Conservation (phyloP, 2,113 vertebrate species). For the Ellobius talpinus region DNA sequence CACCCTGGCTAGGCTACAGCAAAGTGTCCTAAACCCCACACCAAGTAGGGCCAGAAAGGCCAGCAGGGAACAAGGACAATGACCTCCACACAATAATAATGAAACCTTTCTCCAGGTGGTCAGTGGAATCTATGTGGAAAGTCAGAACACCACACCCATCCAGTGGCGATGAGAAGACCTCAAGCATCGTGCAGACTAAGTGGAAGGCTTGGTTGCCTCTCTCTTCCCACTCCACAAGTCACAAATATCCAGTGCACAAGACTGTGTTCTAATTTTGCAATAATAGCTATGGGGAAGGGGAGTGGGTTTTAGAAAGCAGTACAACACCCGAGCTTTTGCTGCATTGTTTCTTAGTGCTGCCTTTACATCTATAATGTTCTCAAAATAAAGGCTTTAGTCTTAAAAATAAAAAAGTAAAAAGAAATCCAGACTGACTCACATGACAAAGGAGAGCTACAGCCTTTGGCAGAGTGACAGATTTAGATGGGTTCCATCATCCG, state of each 20-base stretch:
- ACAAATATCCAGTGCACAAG: not conserved
- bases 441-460: not conserved
- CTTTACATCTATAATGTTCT: not conserved
- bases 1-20: not conserved
- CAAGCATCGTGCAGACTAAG: accelerated
- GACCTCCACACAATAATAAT: accelerated
- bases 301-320: not conserved
- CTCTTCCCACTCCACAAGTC: not conserved
- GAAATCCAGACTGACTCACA: not conserved
- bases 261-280: not conserved
- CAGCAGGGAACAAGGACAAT: not conserved
- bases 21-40: not conserved
- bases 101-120: not conserved
- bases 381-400: not conserved
- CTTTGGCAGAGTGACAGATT: not conserved
- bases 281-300: not conserved
- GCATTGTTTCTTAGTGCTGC: not conserved
- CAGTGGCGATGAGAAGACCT: not conserved
- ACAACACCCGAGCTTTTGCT: accelerated
- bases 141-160: not conserved
- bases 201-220: not conserved
- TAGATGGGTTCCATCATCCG: not conserved
- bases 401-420: not conserved
- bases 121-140: not conserved
- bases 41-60: not conserved